phyloP scores from a whole-genome alignment of 2,888 invertebrate genomes.

The Oscheius sp. region DNA sequence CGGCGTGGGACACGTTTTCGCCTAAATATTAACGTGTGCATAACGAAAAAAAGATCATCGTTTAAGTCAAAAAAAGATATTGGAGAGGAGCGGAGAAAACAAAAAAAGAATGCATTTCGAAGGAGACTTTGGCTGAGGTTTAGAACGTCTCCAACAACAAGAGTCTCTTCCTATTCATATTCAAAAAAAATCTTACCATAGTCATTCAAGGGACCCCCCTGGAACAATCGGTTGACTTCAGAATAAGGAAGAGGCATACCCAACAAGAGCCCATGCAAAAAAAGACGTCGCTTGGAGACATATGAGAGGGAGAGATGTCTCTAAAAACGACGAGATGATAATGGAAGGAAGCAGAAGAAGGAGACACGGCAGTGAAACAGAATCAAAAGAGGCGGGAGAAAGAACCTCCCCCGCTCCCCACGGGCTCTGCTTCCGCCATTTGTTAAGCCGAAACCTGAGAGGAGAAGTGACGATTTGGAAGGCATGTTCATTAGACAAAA shows the following conservation, averaged over 20 bases:
- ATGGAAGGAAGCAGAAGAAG: not conserved
- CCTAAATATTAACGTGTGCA: slow-evolving; percentile 10
- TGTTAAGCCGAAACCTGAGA: slow-evolving; percentile 14
- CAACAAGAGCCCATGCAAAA: no score
- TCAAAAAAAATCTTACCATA: no score
- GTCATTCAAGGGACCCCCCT: no score
- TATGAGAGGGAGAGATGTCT: not conserved
- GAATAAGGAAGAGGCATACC: no score
- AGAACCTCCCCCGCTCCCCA: slow-evolving; percentile 15
- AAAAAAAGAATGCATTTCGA: no score
- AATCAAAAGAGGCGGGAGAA: slow-evolving; percentile 1
- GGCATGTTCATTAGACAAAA: not conserved
- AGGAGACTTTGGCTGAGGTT: no score
- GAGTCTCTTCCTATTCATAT: no score
- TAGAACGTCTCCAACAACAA: no score
- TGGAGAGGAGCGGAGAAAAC: not conserved
- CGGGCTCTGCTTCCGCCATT: slow-evolving; percentile 13
- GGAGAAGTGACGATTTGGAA: slow-evolving; percentile 1
- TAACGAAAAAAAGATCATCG: not conserved
- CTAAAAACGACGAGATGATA: not conserved
- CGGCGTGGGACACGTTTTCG: slow-evolving; percentile 7
- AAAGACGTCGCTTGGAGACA: not conserved
- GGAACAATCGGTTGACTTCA: no score
- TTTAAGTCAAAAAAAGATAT: not conserved
- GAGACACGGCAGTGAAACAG: not conserved